A percentile compares a stretch with the other conserved stretches of the same genome.
Conservation (phyloP, 2,113 vertebrate genomes). For the Boulengerochromis microlepis region DNA sequence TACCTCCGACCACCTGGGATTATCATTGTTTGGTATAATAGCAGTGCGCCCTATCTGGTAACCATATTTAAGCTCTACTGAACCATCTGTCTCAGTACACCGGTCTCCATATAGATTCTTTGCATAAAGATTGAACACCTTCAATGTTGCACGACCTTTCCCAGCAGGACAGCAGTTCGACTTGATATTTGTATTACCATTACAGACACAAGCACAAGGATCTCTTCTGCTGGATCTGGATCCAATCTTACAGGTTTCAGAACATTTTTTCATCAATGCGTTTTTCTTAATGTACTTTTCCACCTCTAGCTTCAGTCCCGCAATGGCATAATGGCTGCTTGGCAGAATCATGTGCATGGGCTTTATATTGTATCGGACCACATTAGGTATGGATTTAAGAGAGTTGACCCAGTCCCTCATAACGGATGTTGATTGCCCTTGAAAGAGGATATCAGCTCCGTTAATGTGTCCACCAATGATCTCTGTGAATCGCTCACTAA, state of each 20-base stretch:
- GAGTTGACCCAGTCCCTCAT: conserved; percentile 2
- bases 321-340: neutral
- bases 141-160: conserved; percentile 63
- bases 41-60: neutral
- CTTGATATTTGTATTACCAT: neutral
- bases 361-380: conserved; percentile 60
- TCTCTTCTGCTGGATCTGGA: conserved; percentile 5
- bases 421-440: neutral
- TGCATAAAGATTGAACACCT: conserved; percentile 21
- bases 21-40: conserved; percentile 44
- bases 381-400: conserved; percentile 36
- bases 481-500: conserved; percentile 32
- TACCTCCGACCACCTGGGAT: conserved; percentile 46
- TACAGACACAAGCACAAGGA: conserved; percentile 40
- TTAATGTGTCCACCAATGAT: conserved; percentile 18
- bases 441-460: conserved; percentile 7
- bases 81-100: conserved; percentile 27
- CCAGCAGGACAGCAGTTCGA: conserved; percentile 70
- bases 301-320: conserved; percentile 58
- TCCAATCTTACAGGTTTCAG: conserved; percentile 37
- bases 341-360: conserved; percentile 63
- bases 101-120: conserved; percentile 56
- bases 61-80: conserved; percentile 48
- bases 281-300: conserved; percentile 64
- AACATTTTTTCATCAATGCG: conserved; percentile 62